Conservation (phyloP, 1,140 invertebrate genomes). For the Heliconius eleuchia region DNA sequence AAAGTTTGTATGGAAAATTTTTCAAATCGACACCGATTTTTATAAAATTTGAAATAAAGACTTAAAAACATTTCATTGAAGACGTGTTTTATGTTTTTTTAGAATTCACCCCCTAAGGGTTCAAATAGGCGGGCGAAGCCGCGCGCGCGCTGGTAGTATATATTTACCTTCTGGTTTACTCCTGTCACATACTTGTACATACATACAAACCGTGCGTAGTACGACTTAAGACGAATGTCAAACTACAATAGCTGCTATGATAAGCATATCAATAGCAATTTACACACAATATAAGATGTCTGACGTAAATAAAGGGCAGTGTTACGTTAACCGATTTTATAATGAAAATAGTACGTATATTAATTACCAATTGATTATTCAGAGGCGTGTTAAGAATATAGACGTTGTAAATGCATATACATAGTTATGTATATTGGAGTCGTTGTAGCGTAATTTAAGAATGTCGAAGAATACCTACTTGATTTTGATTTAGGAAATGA, state of each 20-base stretch:
- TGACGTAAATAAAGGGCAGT: slow-evolving; percentile 23
- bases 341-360: neutral
- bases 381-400: neutral
- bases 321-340: slow-evolving; percentile 4
- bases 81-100: too few species aligned
- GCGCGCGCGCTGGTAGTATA: too few species aligned
- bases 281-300: slow-evolving; percentile 18
- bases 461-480: neutral
- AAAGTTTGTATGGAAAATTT: too few species aligned
- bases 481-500: neutral
- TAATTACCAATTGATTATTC: neutral
- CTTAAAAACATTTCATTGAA: too few species aligned
- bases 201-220: neutral
- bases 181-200: neutral
- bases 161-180: neutral
- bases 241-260: slow-evolving; percentile 19
- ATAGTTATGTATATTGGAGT: neutral
- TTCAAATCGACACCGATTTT: too few species aligned
- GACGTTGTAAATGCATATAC: neutral
- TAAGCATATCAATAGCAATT: slow-evolving; percentile 25
- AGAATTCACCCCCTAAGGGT: too few species aligned
- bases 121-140: too few species aligned
- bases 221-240: slow-evolving; percentile 3
- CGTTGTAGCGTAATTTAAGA: too few species aligned
- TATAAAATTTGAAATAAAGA: too few species aligned